Conservation (phyloP, 1,140 invertebrate genomes). For the Drosophila cardini region DNA sequence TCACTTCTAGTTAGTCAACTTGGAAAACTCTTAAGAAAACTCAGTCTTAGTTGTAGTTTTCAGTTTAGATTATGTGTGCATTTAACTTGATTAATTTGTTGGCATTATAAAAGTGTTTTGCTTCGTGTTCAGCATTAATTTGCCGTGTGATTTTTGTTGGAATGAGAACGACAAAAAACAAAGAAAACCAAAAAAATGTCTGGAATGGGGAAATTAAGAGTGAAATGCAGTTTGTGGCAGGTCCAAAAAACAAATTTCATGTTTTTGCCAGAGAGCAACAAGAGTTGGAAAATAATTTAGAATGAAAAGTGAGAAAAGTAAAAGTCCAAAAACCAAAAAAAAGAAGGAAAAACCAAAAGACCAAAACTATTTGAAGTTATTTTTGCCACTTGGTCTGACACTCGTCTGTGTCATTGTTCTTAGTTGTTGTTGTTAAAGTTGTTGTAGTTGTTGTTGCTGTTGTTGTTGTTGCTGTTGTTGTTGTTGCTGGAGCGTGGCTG, state of each 20-base stretch:
- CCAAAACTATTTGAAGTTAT: conserved; percentile 77
- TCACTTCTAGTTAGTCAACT: neutral
- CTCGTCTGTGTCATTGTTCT: conserved; percentile 77
- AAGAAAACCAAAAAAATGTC: conserved; percentile 26
- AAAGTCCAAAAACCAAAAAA: conserved; percentile 10
- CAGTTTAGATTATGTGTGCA: conserved; percentile 47
- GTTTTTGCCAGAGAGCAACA: conserved; percentile 29
- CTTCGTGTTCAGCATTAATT: conserved; percentile 78
- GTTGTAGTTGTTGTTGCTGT: conserved; percentile 27
- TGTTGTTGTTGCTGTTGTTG: conserved; percentile 39
- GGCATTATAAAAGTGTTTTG: conserved; percentile 66
- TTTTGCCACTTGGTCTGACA: conserved; percentile 77
- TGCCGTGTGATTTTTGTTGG: conserved; percentile 64
- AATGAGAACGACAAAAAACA: conserved; percentile 45
- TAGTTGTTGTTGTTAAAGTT: conserved; percentile 36
- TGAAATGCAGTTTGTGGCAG: conserved; percentile 56
- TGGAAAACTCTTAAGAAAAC: neutral
- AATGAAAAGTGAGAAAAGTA: conserved; percentile 6
- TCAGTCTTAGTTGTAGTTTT: conserved; percentile 38
- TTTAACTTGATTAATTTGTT: conserved; percentile 68
- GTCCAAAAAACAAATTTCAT: conserved; percentile 56
- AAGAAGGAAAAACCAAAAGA: conserved; percentile 26
- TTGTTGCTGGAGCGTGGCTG: conserved; percentile 57
- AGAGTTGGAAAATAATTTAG: neutral
- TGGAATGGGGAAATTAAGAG: conserved; percentile 45